Evolutionary conservation across 2,888 invertebrate species (phyloP), one percentile per base, ranked within the genome.

Genomic region (Plusia festucae): DNA sequence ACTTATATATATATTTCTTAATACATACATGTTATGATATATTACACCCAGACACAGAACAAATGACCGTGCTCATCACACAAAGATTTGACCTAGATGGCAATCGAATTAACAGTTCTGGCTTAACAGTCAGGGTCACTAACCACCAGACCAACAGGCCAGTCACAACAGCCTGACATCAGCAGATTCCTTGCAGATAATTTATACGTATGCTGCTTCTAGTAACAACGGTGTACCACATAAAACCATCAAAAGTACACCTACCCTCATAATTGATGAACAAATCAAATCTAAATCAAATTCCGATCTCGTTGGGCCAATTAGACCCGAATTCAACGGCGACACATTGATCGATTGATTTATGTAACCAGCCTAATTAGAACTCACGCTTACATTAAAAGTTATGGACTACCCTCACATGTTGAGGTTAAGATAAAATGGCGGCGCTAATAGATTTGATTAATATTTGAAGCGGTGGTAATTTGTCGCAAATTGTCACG

Each of bases 301-400:
- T 77, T 78, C 70, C 44, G 69, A 68, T 73, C 79, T 75, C 77
- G 44, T 70, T 55, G 72, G 71, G 54, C 80, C 83, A 84, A 85
- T 85, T 85, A 85, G 67, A 67, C 61, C 68, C 67, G 59, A 76
- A 81, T 66, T 70, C 75, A 66, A 59, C 72, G 65, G 57, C 76
- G 70, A 66, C 69, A 66, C 57, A 70, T 59, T 79, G 82, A 84
- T 84, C 82, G 85, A 85, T 85, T 79, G 81, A 81, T 83, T 77
- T 65, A 64, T 60, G 27, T 64, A 40, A 44, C 85, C 81, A 84
- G 49, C 63, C 52, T 70, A 71, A 79, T 70, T 68, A 70, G 83
- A 65, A 27, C 82, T 68, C 15, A 27, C 44, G 16, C 56, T 51
- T 22, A 72, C 58, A 76, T 76, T 61, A 73, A 68, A 77, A 66